These are phyloP conservation scores for Eurosta solidaginis DNA, from an alignment of 1,140 invertebrate genomes.

Conservation along the genomic window DNA sequence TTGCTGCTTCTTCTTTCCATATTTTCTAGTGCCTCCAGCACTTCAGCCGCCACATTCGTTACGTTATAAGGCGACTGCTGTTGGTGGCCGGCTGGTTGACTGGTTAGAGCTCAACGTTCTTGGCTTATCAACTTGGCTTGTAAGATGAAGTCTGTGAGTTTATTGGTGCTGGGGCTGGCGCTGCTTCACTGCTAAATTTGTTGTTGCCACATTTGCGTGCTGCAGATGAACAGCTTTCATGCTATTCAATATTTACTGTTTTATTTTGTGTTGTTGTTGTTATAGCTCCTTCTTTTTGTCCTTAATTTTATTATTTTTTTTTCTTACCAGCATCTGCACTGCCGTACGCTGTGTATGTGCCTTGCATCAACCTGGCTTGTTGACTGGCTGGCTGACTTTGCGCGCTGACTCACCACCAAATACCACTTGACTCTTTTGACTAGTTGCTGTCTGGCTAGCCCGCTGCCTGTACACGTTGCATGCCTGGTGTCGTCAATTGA, in stretches of 20 bases:
- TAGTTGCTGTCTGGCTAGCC: neutral
- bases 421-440: neutral
- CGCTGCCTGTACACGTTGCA: neutral
- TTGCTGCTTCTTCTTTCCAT: no score
- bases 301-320: neutral
- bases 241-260: neutral
- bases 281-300: neutral
- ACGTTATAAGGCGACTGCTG: neutral
- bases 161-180: neutral
- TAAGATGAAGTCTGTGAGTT: no score
- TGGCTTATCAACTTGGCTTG: neutral
- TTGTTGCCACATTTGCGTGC: slow-evolving; percentile 5
- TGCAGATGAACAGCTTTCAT: slow-evolving; percentile 23
- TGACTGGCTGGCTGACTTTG: neutral
- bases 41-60: neutral
- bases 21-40: neutral
- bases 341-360: neutral
- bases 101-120: neutral
- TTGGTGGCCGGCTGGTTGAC: slow-evolving; percentile 9
- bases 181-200: neutral
- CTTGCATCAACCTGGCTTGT: neutral
- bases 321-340: neutral
- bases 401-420: no score
- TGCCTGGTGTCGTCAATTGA: slow-evolving; percentile 19
- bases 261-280: slow-evolving; percentile 20